Base-by-base conservation (phyloP, 2,888 invertebrate species). In the Nomada fucata region DNA sequence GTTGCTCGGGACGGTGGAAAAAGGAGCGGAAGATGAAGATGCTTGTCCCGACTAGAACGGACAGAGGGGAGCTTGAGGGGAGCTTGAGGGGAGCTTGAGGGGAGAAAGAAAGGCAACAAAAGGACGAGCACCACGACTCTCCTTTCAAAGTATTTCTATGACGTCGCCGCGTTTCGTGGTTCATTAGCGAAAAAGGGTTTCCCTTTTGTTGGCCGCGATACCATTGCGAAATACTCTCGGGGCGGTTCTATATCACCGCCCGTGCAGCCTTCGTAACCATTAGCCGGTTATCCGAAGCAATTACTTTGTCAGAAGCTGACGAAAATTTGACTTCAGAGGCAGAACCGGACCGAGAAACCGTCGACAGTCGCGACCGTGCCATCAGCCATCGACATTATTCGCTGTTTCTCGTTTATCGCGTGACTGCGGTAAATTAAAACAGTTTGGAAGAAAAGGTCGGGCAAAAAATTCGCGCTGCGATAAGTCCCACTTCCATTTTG, bases 181-280 rank as follows among this genome's bases (percentile, higher is more conserved):
- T 89, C 89, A 89, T 89, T 89, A 89, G 89, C 64, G 89, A 89
- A 85, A 89, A 86, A 89, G 89, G 89, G 89, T 84, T 88, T 85
- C 74, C 79, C 80, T 78, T 88, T 89, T 88, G 89, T 89, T 82
- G 85, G 82, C 82, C 81, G 80, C 76, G 83, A 88, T 86, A 79
- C 79, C 83, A 83, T 83, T 76, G 86, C 88, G 68, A 79, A 89
- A 87, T 87, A 78, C 82, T 73, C 68, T 71, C 79, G 67, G 63
- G 71, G 81, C 82, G 86, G 86, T 82, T 77, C 83, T 82, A 71
- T 83, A 88, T 89, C 88, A 82, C 65, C 88, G 68, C 55, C 83
- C 76, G 76, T 81, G 76, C 83, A 72, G 63, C 61, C 80, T 82
- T 73, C 86, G 82, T 79, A 75, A 71, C 88, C 88, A 88, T 88